These are phyloP conservation scores for Phymatocera aterrima DNA, from an alignment of 2,888 invertebrate species.

Conservation along the genomic window DNA sequence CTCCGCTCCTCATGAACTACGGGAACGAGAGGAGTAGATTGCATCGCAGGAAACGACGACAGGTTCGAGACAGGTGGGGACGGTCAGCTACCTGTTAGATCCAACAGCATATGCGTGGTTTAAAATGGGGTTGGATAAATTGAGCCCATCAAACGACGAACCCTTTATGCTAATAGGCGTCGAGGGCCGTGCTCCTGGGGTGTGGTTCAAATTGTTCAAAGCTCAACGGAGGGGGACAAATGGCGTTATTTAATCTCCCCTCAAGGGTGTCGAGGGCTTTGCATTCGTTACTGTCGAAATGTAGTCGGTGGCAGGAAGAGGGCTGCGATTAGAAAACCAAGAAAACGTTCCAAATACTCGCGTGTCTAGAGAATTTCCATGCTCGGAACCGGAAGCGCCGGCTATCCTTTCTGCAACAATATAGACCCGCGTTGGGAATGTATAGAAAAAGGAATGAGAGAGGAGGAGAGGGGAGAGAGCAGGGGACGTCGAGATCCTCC, in stretches of 20 bases:
- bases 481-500: conserved; percentile 52
- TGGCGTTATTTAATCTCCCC: background rate
- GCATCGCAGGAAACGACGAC: background rate
- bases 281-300: too few species aligned
- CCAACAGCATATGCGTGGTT: conserved; percentile 55
- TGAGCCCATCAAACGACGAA: conserved; percentile 49
- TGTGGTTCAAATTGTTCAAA: background rate
- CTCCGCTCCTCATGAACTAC: background rate
- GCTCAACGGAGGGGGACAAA: background rate
- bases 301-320: too few species aligned
- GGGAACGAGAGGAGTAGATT: background rate
- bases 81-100: conserved; percentile 53
- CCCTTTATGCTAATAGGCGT: conserved; percentile 62
- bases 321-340: too few species aligned
- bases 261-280: background rate
- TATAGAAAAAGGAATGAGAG: background rate
- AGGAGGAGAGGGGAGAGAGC: conserved; percentile 51
- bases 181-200: background rate
- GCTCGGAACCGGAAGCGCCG: background rate
- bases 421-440: background rate
- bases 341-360: too few species aligned
- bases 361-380: background rate
- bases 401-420: background rate
- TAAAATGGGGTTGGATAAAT: conserved; percentile 51
- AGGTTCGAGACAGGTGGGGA: background rate